Percentiles rank a stretch among this genome's conserved stretches.
Evolutionary conservation across 1,140 invertebrate species (phyloP).

Genomic region (Chionoecetes opilio): DNA sequence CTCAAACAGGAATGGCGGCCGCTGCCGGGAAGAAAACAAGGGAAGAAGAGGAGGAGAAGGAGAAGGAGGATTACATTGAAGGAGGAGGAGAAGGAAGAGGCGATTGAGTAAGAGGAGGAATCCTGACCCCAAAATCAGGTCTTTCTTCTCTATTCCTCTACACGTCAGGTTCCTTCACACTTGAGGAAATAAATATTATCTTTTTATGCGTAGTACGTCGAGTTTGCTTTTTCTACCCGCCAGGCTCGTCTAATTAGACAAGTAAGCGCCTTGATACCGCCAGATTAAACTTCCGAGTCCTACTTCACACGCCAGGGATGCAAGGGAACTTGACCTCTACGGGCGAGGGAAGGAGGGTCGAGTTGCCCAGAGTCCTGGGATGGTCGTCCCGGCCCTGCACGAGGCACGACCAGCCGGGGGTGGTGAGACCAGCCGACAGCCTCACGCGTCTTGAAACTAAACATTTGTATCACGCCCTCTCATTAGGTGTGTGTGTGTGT

Average conservation of each 20-base stretch:
- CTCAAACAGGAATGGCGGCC: too few species aligned
- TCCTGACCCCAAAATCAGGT: not conserved
- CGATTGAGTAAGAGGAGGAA: not conserved
- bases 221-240: not conserved
- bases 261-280: not conserved
- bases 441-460: not conserved
- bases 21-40: not conserved
- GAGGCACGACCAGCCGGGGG: not conserved
- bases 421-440: not conserved
- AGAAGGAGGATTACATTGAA: not conserved
- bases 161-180: not conserved
- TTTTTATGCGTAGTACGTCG: conserved; percentile 11
- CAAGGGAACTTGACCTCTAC: not conserved
- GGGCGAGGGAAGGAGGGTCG: not conserved
- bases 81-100: not conserved
- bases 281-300: not conserved
- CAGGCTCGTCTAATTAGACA: not conserved
- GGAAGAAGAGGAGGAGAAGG: not conserved
- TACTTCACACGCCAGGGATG: not conserved
- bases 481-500: conserved; percentile 15
- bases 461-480: conserved; percentile 15
- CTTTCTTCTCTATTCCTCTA: not conserved
- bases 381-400: not conserved
- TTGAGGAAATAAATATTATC: not conserved
- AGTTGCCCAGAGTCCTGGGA: too few species aligned